Conservation (phyloP, 1,140 invertebrate genomes). For the Conus betulinus region DNA sequence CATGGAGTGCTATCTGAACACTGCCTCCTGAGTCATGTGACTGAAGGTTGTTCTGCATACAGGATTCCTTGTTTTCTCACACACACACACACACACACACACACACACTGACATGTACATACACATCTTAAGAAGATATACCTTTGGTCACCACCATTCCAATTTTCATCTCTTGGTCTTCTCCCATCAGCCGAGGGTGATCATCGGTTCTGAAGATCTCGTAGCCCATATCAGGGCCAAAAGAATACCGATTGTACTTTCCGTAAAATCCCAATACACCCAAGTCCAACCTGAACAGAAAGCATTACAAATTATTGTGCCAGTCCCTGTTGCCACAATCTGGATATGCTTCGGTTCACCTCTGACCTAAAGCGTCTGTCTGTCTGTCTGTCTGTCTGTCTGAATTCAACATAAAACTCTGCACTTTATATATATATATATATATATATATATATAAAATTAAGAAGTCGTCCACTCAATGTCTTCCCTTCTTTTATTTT, state of each 20-base stretch:
- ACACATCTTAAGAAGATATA: neutral
- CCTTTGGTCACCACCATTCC: constrained; percentile 31
- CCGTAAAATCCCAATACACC: constrained; percentile 14
- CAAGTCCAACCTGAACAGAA: neutral
- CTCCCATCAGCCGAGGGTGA: constrained; percentile 8
- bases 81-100: too few relatives aligned
- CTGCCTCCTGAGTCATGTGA: too few relatives aligned
- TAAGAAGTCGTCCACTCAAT: too few relatives aligned
- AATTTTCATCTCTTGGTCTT: constrained; percentile 18
- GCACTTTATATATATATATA: too few relatives aligned
- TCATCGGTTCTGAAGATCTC: constrained; percentile 24
- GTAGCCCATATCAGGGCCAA: constrained; percentile 16
- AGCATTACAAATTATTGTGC: neutral
- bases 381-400: too few relatives aligned
- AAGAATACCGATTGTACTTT: constrained; percentile 12
- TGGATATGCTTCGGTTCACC: too few relatives aligned
- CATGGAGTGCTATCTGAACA: too few relatives aligned
- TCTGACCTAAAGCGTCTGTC: too few relatives aligned
- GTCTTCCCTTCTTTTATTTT: too few relatives aligned
- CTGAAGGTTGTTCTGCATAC: neutral
- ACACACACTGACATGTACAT: neutral
- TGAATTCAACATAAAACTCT: too few relatives aligned
- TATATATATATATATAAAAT: too few relatives aligned
- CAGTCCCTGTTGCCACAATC: too few relatives aligned
- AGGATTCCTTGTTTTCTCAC: neutral